phyloP scores from a whole-genome alignment of 2,888 invertebrate genomes.

The Ophonus ardosiacus region DNA sequence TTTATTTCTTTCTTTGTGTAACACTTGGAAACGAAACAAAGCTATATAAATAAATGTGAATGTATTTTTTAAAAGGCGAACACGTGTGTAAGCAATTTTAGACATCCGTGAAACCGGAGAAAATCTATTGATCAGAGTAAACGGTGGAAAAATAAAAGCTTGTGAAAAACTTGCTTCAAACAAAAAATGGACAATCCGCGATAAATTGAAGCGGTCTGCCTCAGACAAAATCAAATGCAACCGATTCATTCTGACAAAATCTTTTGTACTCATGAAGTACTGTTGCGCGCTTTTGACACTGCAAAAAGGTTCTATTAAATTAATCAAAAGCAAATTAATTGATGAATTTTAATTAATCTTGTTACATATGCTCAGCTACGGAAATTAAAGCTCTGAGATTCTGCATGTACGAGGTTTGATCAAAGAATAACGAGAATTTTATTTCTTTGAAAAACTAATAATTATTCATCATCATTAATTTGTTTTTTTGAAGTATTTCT shows the following conservation, averaged over 20 bases:
- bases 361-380: too few relatives aligned
- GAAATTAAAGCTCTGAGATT: too few relatives aligned
- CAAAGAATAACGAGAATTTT: too few relatives aligned
- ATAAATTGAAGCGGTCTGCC: neutral
- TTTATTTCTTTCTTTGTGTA: neutral
- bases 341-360: too few relatives aligned
- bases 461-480: too few relatives aligned
- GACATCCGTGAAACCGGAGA: neutral
- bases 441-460: too few relatives aligned
- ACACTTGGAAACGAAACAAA: neutral
- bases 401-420: too few relatives aligned
- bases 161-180: constrained; percentile 9
- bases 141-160: constrained; percentile 20
- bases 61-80: neutral
- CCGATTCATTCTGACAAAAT: neutral
- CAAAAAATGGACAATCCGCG: neutral
- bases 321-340: too few relatives aligned
- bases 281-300: too few relatives aligned
- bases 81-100: constrained; percentile 15
- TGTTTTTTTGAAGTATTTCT: too few relatives aligned
- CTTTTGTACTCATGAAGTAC: too few relatives aligned
- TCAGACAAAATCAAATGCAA: constrained; percentile 17
- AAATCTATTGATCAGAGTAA: constrained; percentile 19
- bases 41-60: constrained; percentile 1
- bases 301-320: too few relatives aligned